phyloP scores from a whole-genome alignment of 2,113 vertebrate genomes.

The Menura novaehollandiae region DNA sequence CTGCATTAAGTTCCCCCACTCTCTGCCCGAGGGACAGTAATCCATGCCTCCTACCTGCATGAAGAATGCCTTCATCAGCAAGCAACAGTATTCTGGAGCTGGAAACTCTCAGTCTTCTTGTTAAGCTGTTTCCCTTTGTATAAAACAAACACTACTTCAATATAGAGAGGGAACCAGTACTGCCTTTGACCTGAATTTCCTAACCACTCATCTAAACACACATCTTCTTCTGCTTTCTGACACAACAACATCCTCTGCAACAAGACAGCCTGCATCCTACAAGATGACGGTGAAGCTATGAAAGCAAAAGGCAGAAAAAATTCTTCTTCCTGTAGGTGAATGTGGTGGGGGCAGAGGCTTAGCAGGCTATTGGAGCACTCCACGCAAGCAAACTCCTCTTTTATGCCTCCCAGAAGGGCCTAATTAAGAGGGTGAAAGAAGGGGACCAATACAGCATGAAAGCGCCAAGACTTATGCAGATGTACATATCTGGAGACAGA shows the following conservation, averaged over 20 bases:
- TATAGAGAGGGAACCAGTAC: not conserved
- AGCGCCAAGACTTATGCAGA: not conserved
- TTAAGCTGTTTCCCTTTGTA: not conserved
- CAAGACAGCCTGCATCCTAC: not conserved
- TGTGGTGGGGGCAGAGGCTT: not conserved
- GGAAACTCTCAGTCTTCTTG: not conserved
- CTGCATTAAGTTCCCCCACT: not conserved
- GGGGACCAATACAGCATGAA: not conserved
- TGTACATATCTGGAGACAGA: not conserved
- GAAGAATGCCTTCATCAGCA: not conserved
- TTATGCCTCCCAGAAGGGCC: not conserved
- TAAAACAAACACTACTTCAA: not conserved
- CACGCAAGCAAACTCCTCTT: not conserved
- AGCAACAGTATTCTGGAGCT: not conserved
- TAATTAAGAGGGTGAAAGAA: not conserved
- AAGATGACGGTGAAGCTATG: fast-evolving
- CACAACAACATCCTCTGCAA: not conserved
- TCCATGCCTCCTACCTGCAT: not conserved
- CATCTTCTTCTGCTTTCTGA: not conserved
- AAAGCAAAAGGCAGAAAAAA: not conserved
- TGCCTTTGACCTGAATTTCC: not conserved
- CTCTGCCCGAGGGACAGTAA: not conserved
- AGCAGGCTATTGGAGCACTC: not conserved
- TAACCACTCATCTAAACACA: not conserved
- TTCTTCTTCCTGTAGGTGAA: not conserved